Base-by-base conservation (phyloP, 1,140 invertebrate genomes). In the Nymphalis io region DNA sequence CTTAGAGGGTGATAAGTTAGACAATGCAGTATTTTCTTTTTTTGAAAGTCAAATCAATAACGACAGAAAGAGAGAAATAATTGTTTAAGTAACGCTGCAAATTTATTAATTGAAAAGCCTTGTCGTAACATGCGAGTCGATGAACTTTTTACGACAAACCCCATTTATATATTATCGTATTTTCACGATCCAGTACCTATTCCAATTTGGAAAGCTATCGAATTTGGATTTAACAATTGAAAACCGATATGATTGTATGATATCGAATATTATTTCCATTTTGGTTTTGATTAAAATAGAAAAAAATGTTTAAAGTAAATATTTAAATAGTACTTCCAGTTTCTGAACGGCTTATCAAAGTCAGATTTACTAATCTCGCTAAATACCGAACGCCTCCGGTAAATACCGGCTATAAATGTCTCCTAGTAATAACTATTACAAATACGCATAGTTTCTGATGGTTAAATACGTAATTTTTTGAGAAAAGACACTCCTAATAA, bases 1-100 rank as follows among this genome's bases (percentile, higher is more conserved):
- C 23, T 27, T 27, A 82, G 93, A 27, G 5, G 23, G 23, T 27
- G 23, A 3, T n/a, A n/a, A n/a, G n/a, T n/a, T n/a, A n/a, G n/a
- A n/a, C n/a, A n/a, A n/a, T n/a, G n/a, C n/a, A n/a, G n/a, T n/a
- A n/a, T n/a, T n/a, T n/a, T n/a, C n/a, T n/a, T n/a, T n/a, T n/a
- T n/a, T n/a, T n/a, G n/a, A n/a, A n/a, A n/a, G n/a, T n/a, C n/a
- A n/a, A n/a, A n/a, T n/a, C 12, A 48, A 48, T 8, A 48, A 44
- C 38, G 13, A 13, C 15, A 44, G 15, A 10, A 44, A 13, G 42
- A 13, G 13, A 8, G 15, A 44, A 44, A 8, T 4, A n/a, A 13
- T 6, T 15, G 10, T 42, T 13, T 42, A 13, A n/a, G n/a, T 42
- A 42, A 13, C 11, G 11, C 4, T 8, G 1, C 3, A 16, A 46